Percentiles rank a stretch among this genome's conserved stretches.
Evolutionary conservation across 2,888 invertebrate genomes (phyloP).

Genomic region (Reticulitermes lucifugus): DNA sequence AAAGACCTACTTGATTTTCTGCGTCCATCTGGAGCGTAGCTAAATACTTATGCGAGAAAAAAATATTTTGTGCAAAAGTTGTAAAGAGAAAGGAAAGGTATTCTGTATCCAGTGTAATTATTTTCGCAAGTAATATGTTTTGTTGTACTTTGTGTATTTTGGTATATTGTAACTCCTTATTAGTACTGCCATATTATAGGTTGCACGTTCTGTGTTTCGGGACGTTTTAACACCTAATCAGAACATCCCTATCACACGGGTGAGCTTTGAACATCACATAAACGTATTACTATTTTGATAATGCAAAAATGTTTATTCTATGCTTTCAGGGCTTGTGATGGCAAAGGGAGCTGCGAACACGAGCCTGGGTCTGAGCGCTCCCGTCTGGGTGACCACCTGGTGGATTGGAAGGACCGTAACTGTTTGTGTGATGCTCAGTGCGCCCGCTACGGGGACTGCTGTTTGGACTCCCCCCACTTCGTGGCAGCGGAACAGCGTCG

Average conservation of each 20-base stretch:
- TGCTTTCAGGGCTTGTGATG: conserved; percentile 57
- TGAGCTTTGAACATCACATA: neutral
- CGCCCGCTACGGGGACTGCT: conserved; percentile 64
- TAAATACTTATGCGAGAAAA: too few relatives aligned
- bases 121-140: too few relatives aligned
- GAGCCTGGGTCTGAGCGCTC: conserved; percentile 49
- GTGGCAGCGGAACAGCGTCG: conserved; percentile 57
- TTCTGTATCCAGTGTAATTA: too few relatives aligned
- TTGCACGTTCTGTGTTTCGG: too few relatives aligned
- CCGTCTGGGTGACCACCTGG: conserved; percentile 56
- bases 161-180: too few relatives aligned
- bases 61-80: too few relatives aligned
- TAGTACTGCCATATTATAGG: too few relatives aligned
- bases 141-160: too few relatives aligned
- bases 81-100: too few relatives aligned
- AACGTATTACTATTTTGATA: neutral
- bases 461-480: conserved; percentile 61
- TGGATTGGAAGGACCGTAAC: conserved; percentile 61
- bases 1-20: too few relatives aligned
- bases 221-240: too few relatives aligned
- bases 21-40: too few relatives aligned
- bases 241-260: neutral
- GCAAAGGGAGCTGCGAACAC: conserved; percentile 55
- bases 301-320: neutral
- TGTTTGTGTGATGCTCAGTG: conserved; percentile 65